Evolutionary conservation across 2,113 vertebrate genomes (phyloP).

Genomic region (Circaetus gallicus): DNA sequence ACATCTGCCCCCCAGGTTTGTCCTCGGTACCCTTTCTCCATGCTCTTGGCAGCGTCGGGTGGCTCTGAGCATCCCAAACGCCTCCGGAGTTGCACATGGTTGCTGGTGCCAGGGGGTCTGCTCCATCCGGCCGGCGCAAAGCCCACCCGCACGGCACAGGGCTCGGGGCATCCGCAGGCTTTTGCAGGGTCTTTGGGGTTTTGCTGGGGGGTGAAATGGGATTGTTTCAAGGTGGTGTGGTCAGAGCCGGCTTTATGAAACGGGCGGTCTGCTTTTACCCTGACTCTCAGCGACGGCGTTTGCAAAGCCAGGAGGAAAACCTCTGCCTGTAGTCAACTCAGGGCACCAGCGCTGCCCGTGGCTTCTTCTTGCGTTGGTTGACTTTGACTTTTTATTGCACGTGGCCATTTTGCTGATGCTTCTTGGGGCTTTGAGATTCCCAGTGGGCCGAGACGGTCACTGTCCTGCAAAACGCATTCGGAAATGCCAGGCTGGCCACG

Average conservation of each 20-base stretch:
- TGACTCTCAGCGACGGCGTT: accelerated
- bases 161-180: accelerated
- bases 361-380: not conserved
- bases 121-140: accelerated
- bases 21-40: not conserved
- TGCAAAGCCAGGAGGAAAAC: not conserved
- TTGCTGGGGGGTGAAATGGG: not conserved
- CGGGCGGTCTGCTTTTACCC: accelerated
- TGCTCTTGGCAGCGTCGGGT: not conserved
- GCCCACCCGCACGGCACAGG: not conserved
- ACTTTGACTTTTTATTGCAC: not conserved
- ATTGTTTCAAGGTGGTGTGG: not conserved
- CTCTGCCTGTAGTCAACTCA: accelerated
- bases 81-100: accelerated
- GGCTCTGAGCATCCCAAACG: not conserved
- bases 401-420: not conserved
- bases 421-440: not conserved
- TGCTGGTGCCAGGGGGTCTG: not conserved
- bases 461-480: not conserved
- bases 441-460: accelerated
- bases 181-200: not conserved
- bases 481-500: not conserved
- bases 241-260: not conserved
- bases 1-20: accelerated
- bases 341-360: accelerated